These are phyloP conservation scores for Apus apus DNA, from an alignment of 2,113 vertebrate genomes.

Conservation along the genomic window DNA sequence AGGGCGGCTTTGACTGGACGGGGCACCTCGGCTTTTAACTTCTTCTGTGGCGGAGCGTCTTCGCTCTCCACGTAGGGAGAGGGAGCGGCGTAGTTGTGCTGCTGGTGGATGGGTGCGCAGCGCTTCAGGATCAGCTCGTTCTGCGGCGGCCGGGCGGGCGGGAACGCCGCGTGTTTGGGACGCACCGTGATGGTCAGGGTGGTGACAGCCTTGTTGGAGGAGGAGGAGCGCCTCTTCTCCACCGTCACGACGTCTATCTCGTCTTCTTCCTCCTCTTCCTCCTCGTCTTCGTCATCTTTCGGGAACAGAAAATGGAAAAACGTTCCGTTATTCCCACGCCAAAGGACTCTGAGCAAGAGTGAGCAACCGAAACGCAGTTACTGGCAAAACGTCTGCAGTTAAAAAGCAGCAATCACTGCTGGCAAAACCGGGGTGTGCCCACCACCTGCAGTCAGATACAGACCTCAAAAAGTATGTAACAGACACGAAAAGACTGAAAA, in stretches of 20 bases:
- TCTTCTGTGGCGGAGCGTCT: slow-evolving; percentile 86
- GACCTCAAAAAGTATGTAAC: neutral
- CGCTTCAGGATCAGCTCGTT: slow-evolving; percentile 92
- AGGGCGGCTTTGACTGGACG: slow-evolving; percentile 76
- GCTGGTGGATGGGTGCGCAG: slow-evolving; percentile 95
- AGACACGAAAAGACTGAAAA: neutral
- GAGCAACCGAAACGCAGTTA: neutral
- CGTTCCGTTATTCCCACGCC: neutral
- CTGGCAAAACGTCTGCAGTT: neutral
- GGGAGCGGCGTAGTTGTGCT: slow-evolving; percentile 97
- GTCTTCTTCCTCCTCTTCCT: slow-evolving; percentile 92
- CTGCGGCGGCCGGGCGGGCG: slow-evolving; percentile 73
- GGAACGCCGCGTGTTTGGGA: slow-evolving; percentile 70
- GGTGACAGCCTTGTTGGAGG: slow-evolving; percentile 76
- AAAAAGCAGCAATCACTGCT: neutral
- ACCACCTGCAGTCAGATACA: neutral
- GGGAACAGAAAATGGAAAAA: neutral
- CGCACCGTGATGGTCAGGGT: slow-evolving; percentile 81
- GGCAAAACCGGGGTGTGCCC: neutral
- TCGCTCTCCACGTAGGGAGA: slow-evolving; percentile 90
- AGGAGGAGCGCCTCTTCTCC: slow-evolving; percentile 85
- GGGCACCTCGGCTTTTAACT: slow-evolving; percentile 79
- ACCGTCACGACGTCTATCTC: slow-evolving; percentile 97
- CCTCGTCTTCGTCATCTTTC: slow-evolving; percentile 86
- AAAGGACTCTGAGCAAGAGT: neutral